phyloP scores from a whole-genome alignment of 1,140 invertebrate species.

The Anagrus nilaparvatae region DNA sequence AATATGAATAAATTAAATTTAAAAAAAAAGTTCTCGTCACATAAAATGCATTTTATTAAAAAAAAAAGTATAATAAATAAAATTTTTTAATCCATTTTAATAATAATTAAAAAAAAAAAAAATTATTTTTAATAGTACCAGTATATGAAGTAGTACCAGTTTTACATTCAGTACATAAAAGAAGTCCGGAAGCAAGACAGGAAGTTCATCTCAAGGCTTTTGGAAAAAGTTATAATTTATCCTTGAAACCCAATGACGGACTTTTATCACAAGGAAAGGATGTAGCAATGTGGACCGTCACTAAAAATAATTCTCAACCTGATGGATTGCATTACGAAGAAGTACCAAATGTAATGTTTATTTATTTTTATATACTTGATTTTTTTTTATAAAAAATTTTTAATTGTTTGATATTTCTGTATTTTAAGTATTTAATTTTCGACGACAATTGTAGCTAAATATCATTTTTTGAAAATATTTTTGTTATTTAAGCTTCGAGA shows the following conservation, averaged over 20 bases:
- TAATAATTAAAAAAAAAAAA: too few relatives aligned
- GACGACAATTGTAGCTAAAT: too few relatives aligned
- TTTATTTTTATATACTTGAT: background rate
- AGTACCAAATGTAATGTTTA: slow-evolving; percentile 38
- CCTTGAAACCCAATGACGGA: slow-evolving; percentile 59
- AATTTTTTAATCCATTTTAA: too few relatives aligned
- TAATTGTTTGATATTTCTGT: too few relatives aligned
- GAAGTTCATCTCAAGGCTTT: slow-evolving; percentile 68
- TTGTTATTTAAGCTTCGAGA: too few relatives aligned
- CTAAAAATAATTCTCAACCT: slow-evolving; percentile 52
- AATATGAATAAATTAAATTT: too few relatives aligned
- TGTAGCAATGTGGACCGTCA: slow-evolving; percentile 67
- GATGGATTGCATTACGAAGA: slow-evolving; percentile 69
- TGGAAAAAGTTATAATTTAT: slow-evolving; percentile 60
- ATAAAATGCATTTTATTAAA: too few relatives aligned
- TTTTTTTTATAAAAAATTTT: background rate
- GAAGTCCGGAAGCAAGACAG: slow-evolving; percentile 43
- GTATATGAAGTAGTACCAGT: slow-evolving; percentile 54
- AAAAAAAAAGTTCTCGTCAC: too few relatives aligned
- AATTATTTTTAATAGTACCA: slow-evolving; percentile 46
- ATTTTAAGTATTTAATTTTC: too few relatives aligned
- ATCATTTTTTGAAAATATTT: too few relatives aligned
- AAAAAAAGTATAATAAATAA: too few relatives aligned
- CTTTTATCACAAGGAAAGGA: slow-evolving; percentile 51
- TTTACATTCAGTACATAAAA: slow-evolving; percentile 40